Conservation (phyloP, 2,113 vertebrate genomes). For the Galemys pyrenaicus region DNA sequence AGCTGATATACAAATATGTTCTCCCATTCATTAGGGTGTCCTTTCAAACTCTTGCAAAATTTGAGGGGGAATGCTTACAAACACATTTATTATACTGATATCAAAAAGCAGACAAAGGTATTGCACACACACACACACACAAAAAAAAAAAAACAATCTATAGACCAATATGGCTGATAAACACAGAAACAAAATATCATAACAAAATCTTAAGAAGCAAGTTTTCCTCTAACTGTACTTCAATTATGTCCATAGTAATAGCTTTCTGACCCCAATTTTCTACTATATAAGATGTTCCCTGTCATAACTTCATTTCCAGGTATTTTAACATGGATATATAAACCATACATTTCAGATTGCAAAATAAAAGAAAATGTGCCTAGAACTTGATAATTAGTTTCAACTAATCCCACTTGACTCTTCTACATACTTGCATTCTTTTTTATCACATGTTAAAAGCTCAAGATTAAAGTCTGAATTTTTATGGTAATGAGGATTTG, state of each 20-base stretch:
- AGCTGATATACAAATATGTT: too few relatives aligned
- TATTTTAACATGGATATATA: neutral
- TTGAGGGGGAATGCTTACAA: too few relatives aligned
- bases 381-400: neutral
- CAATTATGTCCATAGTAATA: neutral
- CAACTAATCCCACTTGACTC: neutral
- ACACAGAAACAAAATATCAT: too few relatives aligned
- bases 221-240: neutral
- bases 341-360: neutral
- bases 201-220: neutral
- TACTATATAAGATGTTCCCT: neutral
- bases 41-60: too few relatives aligned
- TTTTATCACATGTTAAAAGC: constrained; percentile 51
- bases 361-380: neutral
- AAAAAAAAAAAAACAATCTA: too few relatives aligned
- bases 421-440: constrained; percentile 57
- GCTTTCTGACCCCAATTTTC: neutral
- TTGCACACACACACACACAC: too few relatives aligned
- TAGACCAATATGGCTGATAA: too few relatives aligned
- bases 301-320: neutral
- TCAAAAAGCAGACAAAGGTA: too few relatives aligned
- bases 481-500: constrained; percentile 48
- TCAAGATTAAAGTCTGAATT: constrained; percentile 55
- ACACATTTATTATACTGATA: too few relatives aligned
- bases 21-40: too few relatives aligned